Percentiles rank a stretch among this genome's conserved stretches.
These are phyloP conservation scores for Pyrgus malvae DNA, from an alignment of 2,888 invertebrate genomes.

Conservation along the genomic window DNA sequence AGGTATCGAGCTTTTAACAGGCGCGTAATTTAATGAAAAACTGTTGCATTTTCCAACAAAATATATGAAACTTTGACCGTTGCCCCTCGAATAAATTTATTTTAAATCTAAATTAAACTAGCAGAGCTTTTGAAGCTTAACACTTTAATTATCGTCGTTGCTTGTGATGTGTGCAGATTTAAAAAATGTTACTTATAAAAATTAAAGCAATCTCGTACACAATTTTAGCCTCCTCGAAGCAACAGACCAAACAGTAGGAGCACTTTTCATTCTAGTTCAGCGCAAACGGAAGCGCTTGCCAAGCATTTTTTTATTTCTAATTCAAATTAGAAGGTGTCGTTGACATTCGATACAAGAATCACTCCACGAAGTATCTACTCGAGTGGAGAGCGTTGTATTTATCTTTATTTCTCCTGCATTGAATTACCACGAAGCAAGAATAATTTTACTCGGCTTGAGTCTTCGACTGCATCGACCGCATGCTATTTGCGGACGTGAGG, in stretches of 20 bases:
- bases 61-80: constrained; percentile 11
- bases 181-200: background rate
- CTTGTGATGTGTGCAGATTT: background rate
- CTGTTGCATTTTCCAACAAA: constrained; percentile 28
- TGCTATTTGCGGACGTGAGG: constrained; percentile 80
- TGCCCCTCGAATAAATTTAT: constrained; percentile 15
- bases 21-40: constrained; percentile 29
- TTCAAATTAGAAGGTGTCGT: constrained; percentile 38
- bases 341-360: constrained; percentile 42
- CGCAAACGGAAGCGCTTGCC: constrained; percentile 17
- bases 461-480: constrained; percentile 72
- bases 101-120: constrained; percentile 1
- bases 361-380: constrained; percentile 41
- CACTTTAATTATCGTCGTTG: background rate
- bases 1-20: constrained; percentile 46
- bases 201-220: constrained; percentile 1
- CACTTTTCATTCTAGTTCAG: constrained; percentile 6
- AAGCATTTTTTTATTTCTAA: constrained; percentile 28
- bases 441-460: constrained; percentile 58
- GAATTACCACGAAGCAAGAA: constrained; percentile 48
- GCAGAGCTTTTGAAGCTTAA: constrained; percentile 4
- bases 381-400: constrained; percentile 47
- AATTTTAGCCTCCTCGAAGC: background rate
- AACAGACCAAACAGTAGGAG: constrained; percentile 2
- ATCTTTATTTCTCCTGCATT: constrained; percentile 50